These are phyloP conservation scores for Mus pahari DNA, from an alignment of 2,113 vertebrate species.

Conservation along the genomic window DNA sequence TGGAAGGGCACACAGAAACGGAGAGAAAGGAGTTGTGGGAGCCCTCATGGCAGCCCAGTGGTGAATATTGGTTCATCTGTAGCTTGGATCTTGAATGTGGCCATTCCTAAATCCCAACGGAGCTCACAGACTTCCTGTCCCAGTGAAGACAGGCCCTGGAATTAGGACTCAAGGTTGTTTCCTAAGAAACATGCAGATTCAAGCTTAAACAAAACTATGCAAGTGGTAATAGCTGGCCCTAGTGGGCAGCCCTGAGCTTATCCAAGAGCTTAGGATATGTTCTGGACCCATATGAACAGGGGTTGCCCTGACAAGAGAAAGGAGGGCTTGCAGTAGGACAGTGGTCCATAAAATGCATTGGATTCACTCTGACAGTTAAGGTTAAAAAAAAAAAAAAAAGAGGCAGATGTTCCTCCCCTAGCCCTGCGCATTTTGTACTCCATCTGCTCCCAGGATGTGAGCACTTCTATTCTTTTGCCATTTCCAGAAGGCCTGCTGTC, in stretches of 20 bases:
- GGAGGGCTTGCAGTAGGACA: neutral
- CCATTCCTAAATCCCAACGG: neutral
- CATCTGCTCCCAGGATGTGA: neutral
- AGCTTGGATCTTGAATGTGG: neutral
- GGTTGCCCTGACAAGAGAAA: neutral
- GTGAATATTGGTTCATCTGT: neutral
- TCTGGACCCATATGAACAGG: neutral
- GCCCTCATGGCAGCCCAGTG: rapidly evolving
- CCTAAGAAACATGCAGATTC: neutral
- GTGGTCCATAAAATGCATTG: neutral
- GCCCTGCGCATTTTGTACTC: rapidly evolving
- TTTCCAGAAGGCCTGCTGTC: neutral
- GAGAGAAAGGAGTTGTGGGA: neutral
- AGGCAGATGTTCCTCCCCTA: rapidly evolving
- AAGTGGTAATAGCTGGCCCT: neutral
- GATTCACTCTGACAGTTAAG: neutral
- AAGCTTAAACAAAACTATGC: neutral
- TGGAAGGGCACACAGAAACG: neutral
- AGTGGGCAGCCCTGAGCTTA: neutral
- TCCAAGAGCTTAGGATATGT: neutral
- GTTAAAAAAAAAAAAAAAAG: neutral
- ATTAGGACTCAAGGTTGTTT: neutral
- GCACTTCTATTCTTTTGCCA: neutral
- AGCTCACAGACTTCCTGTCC: neutral
- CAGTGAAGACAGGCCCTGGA: neutral